These are phyloP conservation scores for Telmatherina bonti DNA, from an alignment of 2,797 vertebrate genomes.

Conservation along the genomic window DNA sequence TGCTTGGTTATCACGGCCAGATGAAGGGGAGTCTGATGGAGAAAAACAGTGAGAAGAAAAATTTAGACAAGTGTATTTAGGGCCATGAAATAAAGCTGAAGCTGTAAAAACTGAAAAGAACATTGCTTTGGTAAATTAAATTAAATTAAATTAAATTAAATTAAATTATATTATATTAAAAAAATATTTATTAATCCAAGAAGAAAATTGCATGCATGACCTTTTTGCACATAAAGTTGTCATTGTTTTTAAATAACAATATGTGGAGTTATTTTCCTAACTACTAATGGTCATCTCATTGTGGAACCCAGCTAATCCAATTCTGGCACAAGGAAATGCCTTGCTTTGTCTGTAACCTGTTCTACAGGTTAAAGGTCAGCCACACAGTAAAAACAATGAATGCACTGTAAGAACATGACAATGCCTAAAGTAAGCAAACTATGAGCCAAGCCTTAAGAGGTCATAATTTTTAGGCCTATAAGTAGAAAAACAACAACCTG, in stretches of 20 bases:
- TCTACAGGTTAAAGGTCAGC: conserved; percentile 67
- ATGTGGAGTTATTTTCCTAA: background rate
- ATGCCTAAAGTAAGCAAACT: conserved; percentile 30
- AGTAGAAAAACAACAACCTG: background rate
- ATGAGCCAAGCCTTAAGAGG: conserved; percentile 6
- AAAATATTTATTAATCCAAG: too few species aligned
- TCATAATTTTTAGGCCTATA: conserved; percentile 1
- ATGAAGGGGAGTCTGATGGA: conserved; percentile 89
- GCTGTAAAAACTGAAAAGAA: too few species aligned
- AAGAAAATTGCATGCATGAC: too few species aligned
- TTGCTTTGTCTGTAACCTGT: conserved; percentile 51
- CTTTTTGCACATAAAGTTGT: background rate
- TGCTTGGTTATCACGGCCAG: conserved; percentile 90
- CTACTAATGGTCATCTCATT: too few species aligned
- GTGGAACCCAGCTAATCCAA: background rate
- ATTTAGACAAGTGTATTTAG: conserved; percentile 28
- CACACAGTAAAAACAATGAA: conserved; percentile 27
- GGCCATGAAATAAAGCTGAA: background rate
- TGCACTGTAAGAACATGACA: background rate
- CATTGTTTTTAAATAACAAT: background rate
- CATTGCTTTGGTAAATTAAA: too few species aligned
- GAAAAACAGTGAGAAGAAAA: conserved; percentile 15
- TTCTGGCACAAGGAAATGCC: conserved; percentile 3
- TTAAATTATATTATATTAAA: too few species aligned
- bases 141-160: too few species aligned